These are phyloP conservation scores for Podotricha telesiphe DNA, from an alignment of 2,888 invertebrate species.

Conservation along the genomic window DNA sequence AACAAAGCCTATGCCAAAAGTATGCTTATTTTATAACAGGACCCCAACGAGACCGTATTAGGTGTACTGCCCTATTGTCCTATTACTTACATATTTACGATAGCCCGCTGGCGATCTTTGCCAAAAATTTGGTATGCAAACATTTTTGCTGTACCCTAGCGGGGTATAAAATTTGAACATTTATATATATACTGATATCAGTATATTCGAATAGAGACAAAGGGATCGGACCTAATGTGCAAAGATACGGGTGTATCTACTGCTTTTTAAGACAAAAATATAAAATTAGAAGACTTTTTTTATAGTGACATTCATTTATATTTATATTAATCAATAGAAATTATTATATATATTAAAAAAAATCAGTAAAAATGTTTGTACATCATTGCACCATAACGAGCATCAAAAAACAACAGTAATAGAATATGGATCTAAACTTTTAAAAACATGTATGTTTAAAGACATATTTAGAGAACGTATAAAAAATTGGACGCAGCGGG, in stretches of 20 bases:
- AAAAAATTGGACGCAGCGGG: too few relatives aligned
- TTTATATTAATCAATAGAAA: too few relatives aligned
- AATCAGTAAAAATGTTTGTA: too few relatives aligned
- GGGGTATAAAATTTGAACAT: not conserved
- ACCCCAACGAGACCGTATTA: constrained; percentile 22
- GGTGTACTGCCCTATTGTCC: constrained; percentile 14
- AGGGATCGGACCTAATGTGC: not conserved
- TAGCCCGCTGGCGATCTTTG: constrained; percentile 23
- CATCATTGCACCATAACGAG: too few relatives aligned
- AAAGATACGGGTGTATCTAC: too few relatives aligned
- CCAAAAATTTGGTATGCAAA: constrained; percentile 26
- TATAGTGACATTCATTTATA: too few relatives aligned
- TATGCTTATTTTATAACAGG: constrained; percentile 16
- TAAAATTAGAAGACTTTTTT: too few relatives aligned
- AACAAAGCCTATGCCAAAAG: constrained; percentile 9
- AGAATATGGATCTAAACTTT: too few relatives aligned
- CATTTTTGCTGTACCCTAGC: constrained; percentile 16
- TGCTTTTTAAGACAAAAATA: not conserved
- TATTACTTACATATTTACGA: constrained; percentile 27
- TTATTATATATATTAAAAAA: too few relatives aligned
- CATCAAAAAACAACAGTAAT: too few relatives aligned
- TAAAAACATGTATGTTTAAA: too few relatives aligned
- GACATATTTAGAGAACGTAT: too few relatives aligned
- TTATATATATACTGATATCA: not conserved
- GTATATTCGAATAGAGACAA: constrained; percentile 1